Percentiles rank a stretch among this genome's conserved stretches.
phyloP scores from a whole-genome alignment of 2,888 invertebrate species.

The Brassicogethes aeneus region DNA sequence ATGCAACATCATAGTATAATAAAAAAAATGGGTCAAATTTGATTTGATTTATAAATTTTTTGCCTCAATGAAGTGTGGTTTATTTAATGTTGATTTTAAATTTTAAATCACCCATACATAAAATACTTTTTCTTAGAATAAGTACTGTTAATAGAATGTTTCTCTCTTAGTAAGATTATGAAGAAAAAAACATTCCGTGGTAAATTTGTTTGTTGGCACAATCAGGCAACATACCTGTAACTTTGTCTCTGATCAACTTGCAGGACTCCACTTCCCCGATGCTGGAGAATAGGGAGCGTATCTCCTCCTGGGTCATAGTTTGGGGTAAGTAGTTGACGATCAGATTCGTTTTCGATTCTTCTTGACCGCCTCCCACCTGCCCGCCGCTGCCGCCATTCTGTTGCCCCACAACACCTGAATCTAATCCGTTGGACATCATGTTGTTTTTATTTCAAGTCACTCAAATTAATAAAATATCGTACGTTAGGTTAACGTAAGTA shows the following conservation, averaged over 20 bases:
- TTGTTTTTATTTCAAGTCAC: constrained; percentile 30
- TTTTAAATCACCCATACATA: no score
- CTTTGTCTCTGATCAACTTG: constrained; percentile 97
- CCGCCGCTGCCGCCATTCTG: constrained; percentile 68
- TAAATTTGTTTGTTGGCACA: neutral
- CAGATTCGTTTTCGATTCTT: constrained; percentile 95
- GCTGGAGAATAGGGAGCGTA: constrained; percentile 92
- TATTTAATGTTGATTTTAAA: no score
- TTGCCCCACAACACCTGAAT: constrained; percentile 68
- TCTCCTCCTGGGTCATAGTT: constrained; percentile 99
- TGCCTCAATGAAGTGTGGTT: no score
- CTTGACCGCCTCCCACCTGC: constrained; percentile 53
- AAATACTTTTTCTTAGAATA: no score
- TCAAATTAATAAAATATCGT: constrained; percentile 17
- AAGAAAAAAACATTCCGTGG: neutral
- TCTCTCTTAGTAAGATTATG: no score
- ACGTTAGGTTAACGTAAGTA: no score
- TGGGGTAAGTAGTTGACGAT: constrained; percentile 99
- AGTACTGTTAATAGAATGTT: no score
- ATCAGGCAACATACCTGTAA: constrained; percentile 70
- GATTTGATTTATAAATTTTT: no score
- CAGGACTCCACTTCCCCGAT: constrained; percentile 99
- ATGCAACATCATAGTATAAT: no score
- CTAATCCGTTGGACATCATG: constrained; percentile 79
- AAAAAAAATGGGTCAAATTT: no score